These are phyloP conservation scores for Eonycteris spelaea DNA, from an alignment of 2,113 vertebrate species.

Conservation along the genomic window DNA sequence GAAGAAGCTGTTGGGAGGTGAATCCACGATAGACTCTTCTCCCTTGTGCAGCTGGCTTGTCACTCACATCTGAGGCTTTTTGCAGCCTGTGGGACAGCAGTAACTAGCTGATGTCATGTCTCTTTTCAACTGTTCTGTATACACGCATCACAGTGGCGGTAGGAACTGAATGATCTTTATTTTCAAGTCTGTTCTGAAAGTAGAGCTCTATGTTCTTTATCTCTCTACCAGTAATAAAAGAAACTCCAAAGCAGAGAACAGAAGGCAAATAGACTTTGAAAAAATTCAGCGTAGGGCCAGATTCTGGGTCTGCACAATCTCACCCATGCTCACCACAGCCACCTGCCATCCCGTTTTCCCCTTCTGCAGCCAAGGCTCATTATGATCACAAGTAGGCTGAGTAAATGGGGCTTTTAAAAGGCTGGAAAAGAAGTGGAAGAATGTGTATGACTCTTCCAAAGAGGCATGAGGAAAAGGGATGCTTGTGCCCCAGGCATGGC, in stretches of 20 bases:
- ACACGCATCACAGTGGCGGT: fast-evolving
- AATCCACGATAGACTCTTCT: neutral
- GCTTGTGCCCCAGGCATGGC: neutral
- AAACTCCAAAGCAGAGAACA: neutral
- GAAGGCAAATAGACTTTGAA: neutral
- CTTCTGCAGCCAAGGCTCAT: neutral
- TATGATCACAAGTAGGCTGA: neutral
- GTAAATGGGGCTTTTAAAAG: neutral
- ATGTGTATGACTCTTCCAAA: neutral
- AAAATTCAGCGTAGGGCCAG: neutral
- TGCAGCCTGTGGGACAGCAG: neutral
- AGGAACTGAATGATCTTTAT: neutral
- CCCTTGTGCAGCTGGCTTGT: neutral
- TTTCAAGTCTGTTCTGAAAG: neutral
- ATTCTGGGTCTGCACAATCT: neutral
- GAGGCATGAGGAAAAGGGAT: neutral
- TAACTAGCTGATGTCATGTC: neutral
- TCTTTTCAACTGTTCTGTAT: neutral
- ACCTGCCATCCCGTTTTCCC: neutral
- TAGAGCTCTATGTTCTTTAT: neutral
- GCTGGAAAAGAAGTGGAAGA: neutral
- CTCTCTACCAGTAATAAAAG: neutral
- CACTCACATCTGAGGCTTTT: neutral
- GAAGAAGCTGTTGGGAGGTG: neutral
- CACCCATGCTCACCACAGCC: neutral